Evolutionary conservation across 2,888 invertebrate genomes (phyloP), one percentile per base, ranked within the genome.

Genomic region (Lasioglossum calceatum): DNA sequence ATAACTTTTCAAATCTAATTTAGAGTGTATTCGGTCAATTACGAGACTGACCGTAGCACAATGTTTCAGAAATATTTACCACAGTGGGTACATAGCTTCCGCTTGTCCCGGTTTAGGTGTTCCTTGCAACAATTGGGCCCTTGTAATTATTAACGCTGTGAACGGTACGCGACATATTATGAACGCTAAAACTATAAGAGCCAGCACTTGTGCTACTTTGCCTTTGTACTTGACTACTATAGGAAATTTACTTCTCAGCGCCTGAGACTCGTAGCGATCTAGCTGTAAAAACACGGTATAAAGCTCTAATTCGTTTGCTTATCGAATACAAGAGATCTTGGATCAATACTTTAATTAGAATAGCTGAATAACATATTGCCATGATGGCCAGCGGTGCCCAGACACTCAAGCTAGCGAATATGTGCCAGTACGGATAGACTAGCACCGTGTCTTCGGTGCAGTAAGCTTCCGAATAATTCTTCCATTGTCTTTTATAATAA

Each of bases 321-420:
- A 16, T 77, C 10, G 42, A 7, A 73, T 7, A 1, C 2, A 42
- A 73, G 1, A n/a, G 27, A 79, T 47, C 36, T 27, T 23, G n/a
- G 36, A 71, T 27, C 64, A 72, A 88, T 87, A 97, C 97, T 95
- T 97, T 97, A 79, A 96, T 95, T 85, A 97, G 97, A 91, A 98
- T 97, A 75, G 97, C 97, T 12, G 97, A 96, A 91, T 97, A 97
- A 89, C 97, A 97, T n/a, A 97, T 94, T 0, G 97, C 95, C 97
- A 98, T 98, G 0, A 97, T 96, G 0, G 96, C 95, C 42, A 98
- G 95, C 0, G 98, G 98, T 32, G 98, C 93, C 97, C 98, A 98
- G 1, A 98, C 98, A 36, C 98, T 95, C 10, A 98, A 96, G 0
- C 97, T 96, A 36, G 98, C 96, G 5, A 98, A 96, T 44, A 98